Base-by-base conservation (phyloP, 2,888 invertebrate genomes). In the Pollenia griseotomentosa region DNA sequence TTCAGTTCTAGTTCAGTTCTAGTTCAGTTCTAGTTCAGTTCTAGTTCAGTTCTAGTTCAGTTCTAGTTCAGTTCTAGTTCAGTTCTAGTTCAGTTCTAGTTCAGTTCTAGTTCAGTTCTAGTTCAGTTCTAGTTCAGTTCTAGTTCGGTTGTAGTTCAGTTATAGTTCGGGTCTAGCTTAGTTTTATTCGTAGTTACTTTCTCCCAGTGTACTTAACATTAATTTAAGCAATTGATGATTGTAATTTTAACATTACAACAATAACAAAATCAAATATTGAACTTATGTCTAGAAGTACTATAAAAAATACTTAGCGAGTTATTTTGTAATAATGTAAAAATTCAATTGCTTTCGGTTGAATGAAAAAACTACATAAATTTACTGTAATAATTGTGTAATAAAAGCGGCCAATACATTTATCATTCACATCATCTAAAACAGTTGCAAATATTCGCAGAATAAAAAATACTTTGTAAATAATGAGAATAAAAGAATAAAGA, bases 261-360 rank as follows among this genome's bases (percentile, higher is more conserved):
- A 57, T 48, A 81, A 65, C 40, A 57, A 65, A 81, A 73, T 57
- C 11, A 46, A 81, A 65, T 65, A 65, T 53, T 57, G 40, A 73
- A 73, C 40, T 16, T 12, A 8, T 33, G 12, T 33, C 48, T 33
- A 33, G 55, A 55, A 46, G 14, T 44, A 3, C 8, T 12, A 42
- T 44, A 33, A 40, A 33, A 23, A 44, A 14, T 48, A 14, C 59
- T 59, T 19, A 59, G 59, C 53, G 46, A 75, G 68, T 75, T 75
- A 80, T 63, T 14, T 33, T 33, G 33, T 33, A 33, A 46, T 75
- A 46, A 75, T 46, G 42, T 68, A 70, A 68, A 53, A 75, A 75
- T 19, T 75, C 53, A 75, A 83, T 75, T 83, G 68, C 75, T 68
- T 74, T 70, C 9, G 44, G 44, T 42, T 40, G 11, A 51, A 65